phyloP scores from a whole-genome alignment of 2,113 vertebrate species.

The Pelmatolapia mariae region DNA sequence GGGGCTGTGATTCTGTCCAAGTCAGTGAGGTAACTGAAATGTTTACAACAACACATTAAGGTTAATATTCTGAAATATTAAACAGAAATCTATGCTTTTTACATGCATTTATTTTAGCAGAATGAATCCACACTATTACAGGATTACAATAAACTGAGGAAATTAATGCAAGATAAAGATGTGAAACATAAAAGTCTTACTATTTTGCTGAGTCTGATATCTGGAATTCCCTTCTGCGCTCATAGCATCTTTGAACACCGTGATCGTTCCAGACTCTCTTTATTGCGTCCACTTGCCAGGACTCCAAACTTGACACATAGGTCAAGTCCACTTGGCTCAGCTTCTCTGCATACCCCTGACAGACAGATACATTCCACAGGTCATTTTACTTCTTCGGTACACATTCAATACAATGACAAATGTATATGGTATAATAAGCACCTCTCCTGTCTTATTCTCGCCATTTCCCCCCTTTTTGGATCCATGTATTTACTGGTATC shows the following conservation, averaged over 20 bases:
- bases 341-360: conserved; percentile 67
- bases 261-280: conserved; percentile 78
- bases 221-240: conserved; percentile 77
- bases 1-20: conserved; percentile 69
- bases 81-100: neutral
- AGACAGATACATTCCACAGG: conserved; percentile 1
- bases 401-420: neutral
- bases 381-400: neutral
- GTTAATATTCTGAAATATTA: neutral
- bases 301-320: conserved; percentile 55
- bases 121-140: neutral
- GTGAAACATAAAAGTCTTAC: conserved; percentile 52
- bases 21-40: conserved; percentile 76
- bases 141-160: neutral
- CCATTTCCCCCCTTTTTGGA: neutral
- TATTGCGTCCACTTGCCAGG: conserved; percentile 73
- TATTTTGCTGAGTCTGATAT: conserved; percentile 82
- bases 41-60: neutral
- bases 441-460: neutral
- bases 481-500: neutral
- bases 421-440: neutral
- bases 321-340: conserved; percentile 67
- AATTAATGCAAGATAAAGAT: neutral
- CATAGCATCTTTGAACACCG: conserved; percentile 77
- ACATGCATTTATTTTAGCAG: neutral